Conservation (phyloP, 2,888 invertebrate species). For the Mylabris sibirica region DNA sequence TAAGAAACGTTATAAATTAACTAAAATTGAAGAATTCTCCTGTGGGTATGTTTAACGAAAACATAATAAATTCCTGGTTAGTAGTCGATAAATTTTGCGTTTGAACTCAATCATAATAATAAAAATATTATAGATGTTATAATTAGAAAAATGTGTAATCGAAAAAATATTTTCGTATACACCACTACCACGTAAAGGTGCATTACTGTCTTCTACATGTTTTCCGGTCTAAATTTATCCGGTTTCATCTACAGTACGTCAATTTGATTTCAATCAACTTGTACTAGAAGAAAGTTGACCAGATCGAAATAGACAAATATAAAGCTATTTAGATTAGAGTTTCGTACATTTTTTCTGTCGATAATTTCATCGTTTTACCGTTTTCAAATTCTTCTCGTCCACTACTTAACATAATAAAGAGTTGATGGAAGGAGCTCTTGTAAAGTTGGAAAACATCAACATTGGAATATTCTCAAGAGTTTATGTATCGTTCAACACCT, state of each 20-base stretch:
- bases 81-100: background rate
- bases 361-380: too few species aligned
- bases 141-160: conserved; percentile 10
- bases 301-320: too few species aligned
- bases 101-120: background rate
- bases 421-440: background rate
- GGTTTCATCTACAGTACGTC: background rate
- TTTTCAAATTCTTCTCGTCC: too few species aligned
- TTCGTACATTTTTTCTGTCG: too few species aligned
- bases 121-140: background rate
- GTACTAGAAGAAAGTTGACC: background rate
- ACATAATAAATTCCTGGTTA: background rate
- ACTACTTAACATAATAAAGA: background rate
- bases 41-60: background rate
- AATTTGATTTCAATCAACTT: background rate
- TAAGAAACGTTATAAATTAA: too few species aligned
- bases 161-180: background rate
- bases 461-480: background rate
- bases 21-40: background rate
- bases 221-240: background rate
- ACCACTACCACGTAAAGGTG: conserved; percentile 4
- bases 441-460: background rate
- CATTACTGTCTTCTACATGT: background rate
- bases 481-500: conserved; percentile 12
- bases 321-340: too few species aligned